Base-by-base conservation (phyloP, 2,888 invertebrate species). In the Ceramica pisi region DNA sequence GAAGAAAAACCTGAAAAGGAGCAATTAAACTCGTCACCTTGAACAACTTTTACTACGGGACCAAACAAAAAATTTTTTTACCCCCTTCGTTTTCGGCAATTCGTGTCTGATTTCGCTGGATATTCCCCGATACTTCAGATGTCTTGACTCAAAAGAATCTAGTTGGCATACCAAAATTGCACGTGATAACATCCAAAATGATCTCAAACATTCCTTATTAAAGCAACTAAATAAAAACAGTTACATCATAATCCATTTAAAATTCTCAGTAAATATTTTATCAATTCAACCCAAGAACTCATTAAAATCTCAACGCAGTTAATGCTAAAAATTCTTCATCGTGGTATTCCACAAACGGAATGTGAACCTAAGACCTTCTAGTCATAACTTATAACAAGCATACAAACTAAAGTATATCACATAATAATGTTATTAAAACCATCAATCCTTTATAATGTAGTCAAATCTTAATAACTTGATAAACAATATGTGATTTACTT, bases 401-500 rank as follows among this genome's bases (percentile, higher is more conserved):
- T 38, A 67, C 31, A 31, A 48, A 66, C 5, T 50, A 50, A 73
- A 67, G 64, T 81, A 64, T 78, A 78, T 71, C 74, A 64, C 66
- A 74, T 68, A 66, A 66, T 77, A 70, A 51, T 82, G 75, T 82
- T 67, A 71, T 62, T 55, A 57, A 57, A 23, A 38, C 46, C 59
- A 74, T 74, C 66, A 71, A 67, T 80, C 68, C 56, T 78, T 78
- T 59, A 78, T 71, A 82, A 78, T 75, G 51, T 60, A 21, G 19
- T 19, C 10, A 55, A 60, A 75, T 69, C 35, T 65, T 78, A 78
- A 74, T 74, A 71, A 67, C 63, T 75, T 72, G 60, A 75, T 79
- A 75, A n/a, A n/a, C n/a, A 70, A 82, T 75, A 82, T 82, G 75
- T 71, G 71, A 60, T 75, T 73, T 68, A 67, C 63, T 70, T 79